Percentiles rank a stretch among this genome's conserved stretches.
Conservation (phyloP, 2,888 invertebrate species). For the Folsomia manolachei region DNA sequence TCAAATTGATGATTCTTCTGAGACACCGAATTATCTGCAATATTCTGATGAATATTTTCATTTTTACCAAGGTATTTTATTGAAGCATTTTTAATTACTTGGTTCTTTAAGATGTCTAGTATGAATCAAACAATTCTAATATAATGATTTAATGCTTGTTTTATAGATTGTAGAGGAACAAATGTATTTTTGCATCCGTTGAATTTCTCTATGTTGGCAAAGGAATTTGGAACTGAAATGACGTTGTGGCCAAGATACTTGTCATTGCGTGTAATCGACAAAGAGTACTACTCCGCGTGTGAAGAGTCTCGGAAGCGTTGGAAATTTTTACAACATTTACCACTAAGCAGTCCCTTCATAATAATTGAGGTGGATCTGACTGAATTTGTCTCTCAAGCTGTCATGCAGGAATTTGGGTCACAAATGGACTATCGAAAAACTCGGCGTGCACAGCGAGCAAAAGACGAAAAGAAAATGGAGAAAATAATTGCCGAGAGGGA, state of each 20-base stretch:
- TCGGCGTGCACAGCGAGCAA: slow-evolving; percentile 66
- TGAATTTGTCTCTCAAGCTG: slow-evolving; percentile 66
- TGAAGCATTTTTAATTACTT: not conserved
- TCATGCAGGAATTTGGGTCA: slow-evolving; percentile 62
- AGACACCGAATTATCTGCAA: slow-evolving; percentile 4
- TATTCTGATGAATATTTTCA: slow-evolving; percentile 64
- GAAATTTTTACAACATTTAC: slow-evolving; percentile 79
- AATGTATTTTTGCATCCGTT: slow-evolving; percentile 86
- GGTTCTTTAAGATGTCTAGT: not conserved
- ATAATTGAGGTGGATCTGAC: slow-evolving; percentile 81
- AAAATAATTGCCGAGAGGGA: slow-evolving; percentile 64
- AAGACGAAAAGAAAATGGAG: slow-evolving; percentile 75
- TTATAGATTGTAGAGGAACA: slow-evolving; percentile 81
- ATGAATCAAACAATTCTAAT: not conserved
- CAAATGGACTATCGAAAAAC: slow-evolving; percentile 71
- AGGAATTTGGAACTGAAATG: slow-evolving; percentile 73
- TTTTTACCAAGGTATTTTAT: slow-evolving; percentile 82
- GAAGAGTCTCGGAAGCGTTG: slow-evolving; percentile 74
- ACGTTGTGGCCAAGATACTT: slow-evolving; percentile 72
- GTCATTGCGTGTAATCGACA: slow-evolving; percentile 77
- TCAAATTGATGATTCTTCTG: not conserved
- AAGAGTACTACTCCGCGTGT: slow-evolving; percentile 79
- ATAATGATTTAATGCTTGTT: not conserved
- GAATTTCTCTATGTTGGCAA: slow-evolving; percentile 83
- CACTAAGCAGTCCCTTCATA: slow-evolving; percentile 84